Evolutionary conservation across 2,888 invertebrate genomes (phyloP).

Genomic region (Drosophila buzzatii): DNA sequence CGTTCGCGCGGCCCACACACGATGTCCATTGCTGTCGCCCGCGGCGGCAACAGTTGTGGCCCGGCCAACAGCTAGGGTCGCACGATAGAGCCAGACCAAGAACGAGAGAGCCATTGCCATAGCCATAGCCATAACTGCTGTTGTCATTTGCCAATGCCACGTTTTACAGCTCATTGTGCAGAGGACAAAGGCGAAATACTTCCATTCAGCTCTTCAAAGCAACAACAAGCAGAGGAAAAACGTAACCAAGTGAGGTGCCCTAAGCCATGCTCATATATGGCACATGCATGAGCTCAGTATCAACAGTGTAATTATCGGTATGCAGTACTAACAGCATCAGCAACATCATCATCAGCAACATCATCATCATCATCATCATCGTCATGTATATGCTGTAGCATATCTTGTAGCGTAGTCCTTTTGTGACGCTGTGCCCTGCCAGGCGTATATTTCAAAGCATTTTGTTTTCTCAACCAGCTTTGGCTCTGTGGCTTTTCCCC

Average conservation of each 20-base stretch:
- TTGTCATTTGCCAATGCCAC: slow-evolving; percentile 19
- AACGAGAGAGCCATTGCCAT: not conserved
- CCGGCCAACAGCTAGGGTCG: not conserved
- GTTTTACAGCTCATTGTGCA: slow-evolving; percentile 44
- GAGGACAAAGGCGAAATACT: slow-evolving; percentile 37
- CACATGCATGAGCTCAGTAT: slow-evolving; percentile 19
- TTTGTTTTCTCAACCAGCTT: slow-evolving; percentile 19
- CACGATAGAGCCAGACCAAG: not conserved
- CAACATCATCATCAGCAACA: not conserved
- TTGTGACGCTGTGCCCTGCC: slow-evolving; percentile 39
- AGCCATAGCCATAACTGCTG: slow-evolving; percentile 18
- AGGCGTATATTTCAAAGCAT: slow-evolving; percentile 50
- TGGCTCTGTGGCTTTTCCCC: slow-evolving; percentile 17
- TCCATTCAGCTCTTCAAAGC: slow-evolving; percentile 55
- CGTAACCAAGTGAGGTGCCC: slow-evolving; percentile 15
- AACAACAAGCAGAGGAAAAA: not conserved
- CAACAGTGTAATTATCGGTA: slow-evolving; percentile 30
- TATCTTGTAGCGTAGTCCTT: slow-evolving; percentile 29
- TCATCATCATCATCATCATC: slow-evolving; percentile 12
- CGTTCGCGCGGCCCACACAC: not conserved
- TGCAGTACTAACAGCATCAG: not conserved
- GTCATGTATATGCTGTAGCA: slow-evolving; percentile 25
- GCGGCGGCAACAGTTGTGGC: slow-evolving; percentile 1
- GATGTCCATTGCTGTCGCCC: slow-evolving; percentile 5
- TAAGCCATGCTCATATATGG: slow-evolving; percentile 10